Evolutionary conservation across 2,113 vertebrate genomes (phyloP).

Genomic region (Labeo rohita): DNA sequence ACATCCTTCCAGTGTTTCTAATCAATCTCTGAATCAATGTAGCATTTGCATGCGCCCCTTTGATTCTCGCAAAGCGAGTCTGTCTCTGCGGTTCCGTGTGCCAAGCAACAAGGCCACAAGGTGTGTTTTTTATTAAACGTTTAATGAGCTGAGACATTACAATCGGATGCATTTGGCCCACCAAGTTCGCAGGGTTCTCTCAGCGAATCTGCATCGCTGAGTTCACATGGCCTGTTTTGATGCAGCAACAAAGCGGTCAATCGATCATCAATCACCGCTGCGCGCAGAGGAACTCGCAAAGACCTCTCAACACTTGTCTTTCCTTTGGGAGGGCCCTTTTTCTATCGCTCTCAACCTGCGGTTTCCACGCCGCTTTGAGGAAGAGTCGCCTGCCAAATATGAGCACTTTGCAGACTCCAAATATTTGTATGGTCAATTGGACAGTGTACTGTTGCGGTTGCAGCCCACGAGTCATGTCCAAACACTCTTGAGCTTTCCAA

Average conservation of each 20-base stretch:
- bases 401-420: slow-evolving; percentile 67
- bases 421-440: slow-evolving; percentile 76
- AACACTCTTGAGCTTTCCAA: slow-evolving; percentile 62
- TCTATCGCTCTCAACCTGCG: slow-evolving; percentile 70
- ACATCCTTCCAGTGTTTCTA: slow-evolving; percentile 12
- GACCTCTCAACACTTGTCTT: slow-evolving; percentile 71
- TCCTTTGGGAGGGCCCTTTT: slow-evolving; percentile 61
- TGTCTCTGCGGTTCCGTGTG: slow-evolving; percentile 63
- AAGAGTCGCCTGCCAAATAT: slow-evolving; percentile 68
- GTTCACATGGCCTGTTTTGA: slow-evolving; percentile 48
- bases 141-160: slow-evolving; percentile 69
- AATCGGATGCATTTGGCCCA: slow-evolving; percentile 63
- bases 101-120: slow-evolving; percentile 62
- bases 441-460: slow-evolving; percentile 65
- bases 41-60: slow-evolving; percentile 61
- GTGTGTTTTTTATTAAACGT: slow-evolving; percentile 71
- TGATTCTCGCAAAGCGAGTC: slow-evolving; percentile 64
- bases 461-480: slow-evolving; percentile 66
- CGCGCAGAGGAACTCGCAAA: slow-evolving; percentile 59
- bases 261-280: slow-evolving; percentile 65
- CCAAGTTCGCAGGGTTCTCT: slow-evolving; percentile 63
- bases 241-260: slow-evolving; percentile 49
- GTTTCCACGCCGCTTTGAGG: slow-evolving; percentile 67
- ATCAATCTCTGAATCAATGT: slow-evolving; percentile 58
- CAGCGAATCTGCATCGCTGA: slow-evolving; percentile 43